Conservation (phyloP, 2,797 vertebrate species). For the Percopsis omiscomaycus region DNA sequence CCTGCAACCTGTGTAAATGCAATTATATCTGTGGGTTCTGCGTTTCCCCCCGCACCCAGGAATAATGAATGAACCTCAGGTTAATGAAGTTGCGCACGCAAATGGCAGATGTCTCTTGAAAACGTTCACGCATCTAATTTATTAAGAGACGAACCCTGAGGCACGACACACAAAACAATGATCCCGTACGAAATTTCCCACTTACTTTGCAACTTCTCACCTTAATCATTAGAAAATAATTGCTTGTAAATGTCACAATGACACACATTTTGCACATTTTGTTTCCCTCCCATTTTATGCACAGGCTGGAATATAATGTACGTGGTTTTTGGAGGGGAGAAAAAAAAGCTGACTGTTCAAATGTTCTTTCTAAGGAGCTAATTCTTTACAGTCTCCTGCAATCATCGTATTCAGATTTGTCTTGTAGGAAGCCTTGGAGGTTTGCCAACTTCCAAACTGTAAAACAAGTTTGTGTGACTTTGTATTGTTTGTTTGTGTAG, state of each 20-base stretch:
- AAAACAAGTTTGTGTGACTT: conserved; percentile 39
- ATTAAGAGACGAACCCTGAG: conserved; percentile 53
- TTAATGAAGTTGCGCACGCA: conserved; percentile 70
- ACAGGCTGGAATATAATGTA: conserved; percentile 41
- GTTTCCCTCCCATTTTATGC: conserved; percentile 40
- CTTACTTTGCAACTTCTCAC: conserved; percentile 48
- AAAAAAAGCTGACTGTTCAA: conserved; percentile 47
- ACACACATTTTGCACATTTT: conserved; percentile 14
- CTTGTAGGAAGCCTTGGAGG: conserved; percentile 37
- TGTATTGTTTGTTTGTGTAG: conserved; percentile 56
- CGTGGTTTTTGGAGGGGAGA: conserved; percentile 13
- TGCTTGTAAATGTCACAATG: conserved; percentile 49
- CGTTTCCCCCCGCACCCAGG: conserved; percentile 54
- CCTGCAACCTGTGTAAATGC: conserved; percentile 65
- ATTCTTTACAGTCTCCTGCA: conserved; percentile 36
- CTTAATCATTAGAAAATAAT: conserved; percentile 57
- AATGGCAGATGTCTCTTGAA: conserved; percentile 52
- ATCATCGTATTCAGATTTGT: conserved; percentile 53
- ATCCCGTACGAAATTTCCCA: conserved; percentile 34
- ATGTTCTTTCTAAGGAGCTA: conserved; percentile 45
- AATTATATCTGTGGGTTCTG: conserved; percentile 67
- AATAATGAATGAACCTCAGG: conserved; percentile 73
- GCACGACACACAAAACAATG: conserved; percentile 30
- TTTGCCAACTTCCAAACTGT: conserved; percentile 56
- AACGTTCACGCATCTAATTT: conserved; percentile 61